Evolutionary conservation across 2,888 invertebrate genomes (phyloP), one percentile per base, ranked within the genome.

Genomic region (Sturmia bella): DNA sequence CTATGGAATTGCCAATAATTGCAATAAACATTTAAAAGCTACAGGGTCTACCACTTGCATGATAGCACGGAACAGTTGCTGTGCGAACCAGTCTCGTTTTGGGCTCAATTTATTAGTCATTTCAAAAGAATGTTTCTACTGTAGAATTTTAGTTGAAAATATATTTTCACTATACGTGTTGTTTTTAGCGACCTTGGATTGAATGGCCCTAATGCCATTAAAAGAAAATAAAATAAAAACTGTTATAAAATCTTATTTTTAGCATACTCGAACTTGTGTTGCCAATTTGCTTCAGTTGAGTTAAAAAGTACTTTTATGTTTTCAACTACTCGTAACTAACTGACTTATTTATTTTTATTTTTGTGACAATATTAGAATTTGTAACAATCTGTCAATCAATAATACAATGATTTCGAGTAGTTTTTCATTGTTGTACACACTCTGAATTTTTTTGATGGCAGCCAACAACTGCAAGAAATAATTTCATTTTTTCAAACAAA

Each of bases 371-470:
- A 77, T 70, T 63, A 56, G 64, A 39, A 54, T 43, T 59, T 59
- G 41, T 39, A 64, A 75, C 66, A 77, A 70, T 70, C 70, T 52
- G 57, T 59, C 78, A 78, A 78, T 78, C 78, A 78, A 78, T 78
- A 32, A 39, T 21, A 56, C 56, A 63, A 70, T 56, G 13, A 57
- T 1, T 68, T 21, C 15, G n/a, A 54, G 7, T 41, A 27, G 6
- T 24, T 2, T 27, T 19, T 39, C 39, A 15, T 24, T 64, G 37
- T 50, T 39, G 48, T 39, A 21, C 39, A 50, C 15, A 43, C 41
- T 54, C 39, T 9, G 15, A 11, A 21, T 19, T 39, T 39, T 66
- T 50, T 66, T 39, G 50, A 64, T 37, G 27, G 32, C 27, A 17
- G 45, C 11, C 12, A 15, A 13, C 15, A 61, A 43, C n/a, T 61